phyloP scores from a whole-genome alignment of 2,113 vertebrate species.

The Gorsachius goisagi region DNA sequence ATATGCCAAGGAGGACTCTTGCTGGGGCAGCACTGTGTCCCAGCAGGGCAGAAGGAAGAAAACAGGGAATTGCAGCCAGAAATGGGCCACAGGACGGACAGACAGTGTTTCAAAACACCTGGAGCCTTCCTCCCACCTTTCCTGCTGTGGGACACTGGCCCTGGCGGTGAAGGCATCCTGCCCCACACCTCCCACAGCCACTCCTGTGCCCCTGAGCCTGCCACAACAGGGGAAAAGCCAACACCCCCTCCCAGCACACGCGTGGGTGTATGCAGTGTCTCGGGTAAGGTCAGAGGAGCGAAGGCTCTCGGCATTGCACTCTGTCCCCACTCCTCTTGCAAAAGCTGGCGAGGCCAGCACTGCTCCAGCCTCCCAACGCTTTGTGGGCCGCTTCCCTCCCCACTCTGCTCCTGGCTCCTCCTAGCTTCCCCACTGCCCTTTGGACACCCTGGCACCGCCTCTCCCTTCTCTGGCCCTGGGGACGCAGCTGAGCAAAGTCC shows the following conservation, averaged over 20 bases:
- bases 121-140: neutral
- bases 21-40: neutral
- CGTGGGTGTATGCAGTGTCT: rapidly evolving
- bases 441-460: neutral
- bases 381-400: neutral
- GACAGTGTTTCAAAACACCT: neutral
- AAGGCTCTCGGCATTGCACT: neutral
- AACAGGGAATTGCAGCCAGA: neutral
- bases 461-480: neutral
- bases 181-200: neutral
- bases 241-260: neutral
- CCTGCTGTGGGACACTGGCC: neutral
- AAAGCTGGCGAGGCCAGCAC: neutral
- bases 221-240: neutral
- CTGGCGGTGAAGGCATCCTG: neutral
- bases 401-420: neutral
- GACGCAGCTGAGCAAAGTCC: conserved; percentile 14
- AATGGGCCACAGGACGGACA: neutral
- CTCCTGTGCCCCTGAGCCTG: neutral
- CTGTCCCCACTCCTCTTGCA: neutral
- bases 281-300: neutral
- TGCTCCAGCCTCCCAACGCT: neutral
- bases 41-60: neutral
- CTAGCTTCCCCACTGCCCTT: neutral
- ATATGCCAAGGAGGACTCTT: neutral